Conservation (phyloP, 2,113 vertebrate species). For the Silurus glanis region DNA sequence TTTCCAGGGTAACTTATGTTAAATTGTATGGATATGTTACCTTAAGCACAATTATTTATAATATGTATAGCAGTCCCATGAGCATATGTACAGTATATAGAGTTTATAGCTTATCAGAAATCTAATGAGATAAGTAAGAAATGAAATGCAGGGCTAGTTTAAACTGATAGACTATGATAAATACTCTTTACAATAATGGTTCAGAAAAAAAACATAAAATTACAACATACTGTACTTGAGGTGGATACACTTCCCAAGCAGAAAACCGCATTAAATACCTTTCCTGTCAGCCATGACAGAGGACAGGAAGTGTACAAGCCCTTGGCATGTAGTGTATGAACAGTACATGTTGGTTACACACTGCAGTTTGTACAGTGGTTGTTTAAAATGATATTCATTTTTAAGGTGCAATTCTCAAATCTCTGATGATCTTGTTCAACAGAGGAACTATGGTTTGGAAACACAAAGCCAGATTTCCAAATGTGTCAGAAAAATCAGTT, state of each 20-base stretch:
- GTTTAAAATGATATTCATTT: background rate
- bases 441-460: slow-evolving; percentile 14
- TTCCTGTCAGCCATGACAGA: background rate
- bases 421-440: background rate
- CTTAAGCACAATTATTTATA: too few species aligned
- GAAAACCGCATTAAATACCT: background rate
- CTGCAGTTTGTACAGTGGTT: background rate
- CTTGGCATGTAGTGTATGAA: background rate
- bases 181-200: background rate
- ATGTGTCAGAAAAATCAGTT: slow-evolving; percentile 42
- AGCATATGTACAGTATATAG: background rate
- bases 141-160: background rate
- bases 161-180: background rate
- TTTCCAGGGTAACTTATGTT: background rate
- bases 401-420: background rate
- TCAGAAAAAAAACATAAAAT: background rate
- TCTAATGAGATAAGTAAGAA: background rate
- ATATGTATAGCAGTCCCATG: background rate
- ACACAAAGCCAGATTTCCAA: slow-evolving; percentile 53
- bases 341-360: background rate
- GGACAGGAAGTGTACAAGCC: background rate
- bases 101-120: background rate
- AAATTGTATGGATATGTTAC: background rate
- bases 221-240: background rate
- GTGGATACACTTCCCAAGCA: background rate